Percentiles rank a stretch among this genome's conserved stretches.
Conservation (phyloP, 2,888 invertebrate species). For the Copidosoma aretas region DNA sequence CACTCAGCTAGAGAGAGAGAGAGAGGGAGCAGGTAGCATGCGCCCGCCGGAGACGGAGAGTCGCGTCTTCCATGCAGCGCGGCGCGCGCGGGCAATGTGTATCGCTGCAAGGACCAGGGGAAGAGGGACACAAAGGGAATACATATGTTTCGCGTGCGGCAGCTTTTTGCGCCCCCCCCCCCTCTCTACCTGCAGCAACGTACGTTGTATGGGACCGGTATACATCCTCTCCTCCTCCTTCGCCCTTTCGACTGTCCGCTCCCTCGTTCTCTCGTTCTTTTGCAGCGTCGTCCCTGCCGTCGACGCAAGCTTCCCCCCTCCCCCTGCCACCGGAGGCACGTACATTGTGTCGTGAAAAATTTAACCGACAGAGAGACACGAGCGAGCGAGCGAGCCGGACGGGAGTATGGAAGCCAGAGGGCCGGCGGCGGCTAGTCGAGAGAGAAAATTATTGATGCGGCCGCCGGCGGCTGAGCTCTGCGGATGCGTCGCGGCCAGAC, state of each 20-base stretch:
- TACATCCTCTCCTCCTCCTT: conserved; percentile 13
- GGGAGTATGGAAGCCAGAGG: conserved; percentile 7
- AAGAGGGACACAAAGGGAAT: conserved; percentile 47
- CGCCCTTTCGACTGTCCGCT: conserved; percentile 26
- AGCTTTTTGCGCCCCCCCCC: conserved; percentile 41
- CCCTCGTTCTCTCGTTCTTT: conserved; percentile 32
- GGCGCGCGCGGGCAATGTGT: neutral
- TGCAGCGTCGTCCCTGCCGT: conserved; percentile 8
- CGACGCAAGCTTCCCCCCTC: conserved; percentile 8
- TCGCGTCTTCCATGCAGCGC: neutral
- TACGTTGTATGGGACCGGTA: neutral
- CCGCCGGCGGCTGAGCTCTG: too few species aligned
- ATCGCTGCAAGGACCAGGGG: neutral
- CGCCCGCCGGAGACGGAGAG: neutral
- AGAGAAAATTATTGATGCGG: conserved; percentile 36
- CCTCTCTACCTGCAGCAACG: conserved; percentile 3
- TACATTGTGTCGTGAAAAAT: conserved; percentile 36
- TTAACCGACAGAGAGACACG: conserved; percentile 39
- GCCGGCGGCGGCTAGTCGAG: conserved; percentile 2
- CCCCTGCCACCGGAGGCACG: conserved; percentile 26
- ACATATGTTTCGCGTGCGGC: conserved; percentile 46
- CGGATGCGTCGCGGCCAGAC: neutral
- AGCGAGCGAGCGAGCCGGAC: neutral
- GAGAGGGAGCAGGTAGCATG: too few species aligned
- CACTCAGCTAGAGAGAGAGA: conserved; percentile 50